Evolutionary conservation across 2,113 vertebrate species (phyloP), one percentile per base, ranked within the genome.

Genomic region (Axis porcinus): DNA sequence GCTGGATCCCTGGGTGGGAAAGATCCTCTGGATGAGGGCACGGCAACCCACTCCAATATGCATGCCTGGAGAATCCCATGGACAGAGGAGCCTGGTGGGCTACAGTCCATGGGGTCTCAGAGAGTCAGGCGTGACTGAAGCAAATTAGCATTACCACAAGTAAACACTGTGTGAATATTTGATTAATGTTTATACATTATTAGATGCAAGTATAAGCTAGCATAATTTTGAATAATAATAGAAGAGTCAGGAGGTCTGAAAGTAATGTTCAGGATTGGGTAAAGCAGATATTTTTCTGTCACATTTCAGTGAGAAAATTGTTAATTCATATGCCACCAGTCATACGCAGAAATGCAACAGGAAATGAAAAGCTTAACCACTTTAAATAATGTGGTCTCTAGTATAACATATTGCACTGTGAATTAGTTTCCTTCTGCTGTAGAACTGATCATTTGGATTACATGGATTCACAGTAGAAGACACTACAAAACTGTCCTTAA

Each of bases 401-500:
- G 85, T 81, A 30, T 67, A 91, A 85, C 93, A 88, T 21, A 82
- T 55, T 67, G 50, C 67, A 33, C 74, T 64, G 33, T 87, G 76
- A 82, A 94, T 96, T 60, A 7, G 30, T 93, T 96, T 83, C 91
- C 82, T 90, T 96, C 67, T 87, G 64, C 70, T 91, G 6, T 78
- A 13, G 50, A 96, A 67, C 17, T 92, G 95, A 93, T 88, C 60
- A 43, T 93, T 94, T 82, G 28, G 64, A 76, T 91, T 97, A 74
- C 36, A 21, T 45, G 95, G 81, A 85, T 82, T 91, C 45, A 36
- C 47, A 36, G 50, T 30, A 8, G 47, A 88, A 94, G 76, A 89
- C 67, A 93, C 97, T 96, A 86, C 76, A 92, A 97, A 95, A 96
- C 96, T 95, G 94, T 97, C 82, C 60, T 86, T 82, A 70, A 92